Evolutionary conservation across 2,888 invertebrate genomes (phyloP), one percentile per base, ranked within the genome.

Genomic region (Cacoxenus indagator): DNA sequence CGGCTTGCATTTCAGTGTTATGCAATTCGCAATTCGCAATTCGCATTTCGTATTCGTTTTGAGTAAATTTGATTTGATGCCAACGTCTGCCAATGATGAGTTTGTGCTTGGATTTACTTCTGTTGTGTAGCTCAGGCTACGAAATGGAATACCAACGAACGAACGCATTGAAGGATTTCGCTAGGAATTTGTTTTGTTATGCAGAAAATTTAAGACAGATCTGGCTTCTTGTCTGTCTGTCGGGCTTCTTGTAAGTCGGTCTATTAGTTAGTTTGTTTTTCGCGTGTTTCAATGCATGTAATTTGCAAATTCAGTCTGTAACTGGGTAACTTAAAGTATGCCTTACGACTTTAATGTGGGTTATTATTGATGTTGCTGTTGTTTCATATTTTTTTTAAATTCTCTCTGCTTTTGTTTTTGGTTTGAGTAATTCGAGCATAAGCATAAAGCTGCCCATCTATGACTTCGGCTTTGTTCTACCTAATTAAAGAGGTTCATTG

Each of bases 1-100:
- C 26, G 9, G 46, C 46, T 46, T 46, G 46, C 46, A 9, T 26
- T 22, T 3, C 55, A 19, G 26, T 55, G 26, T 14, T 27, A 55
- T 55, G 55, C 27, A 27, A 27, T 55, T 27, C 19, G 26, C 61
- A 62, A 43, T 62, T 62, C 61, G 61, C 24, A 62, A n/a, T n/a
- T 27, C 19, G 26, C 61, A 62, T 62, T 62, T 62, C 61, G 61
- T 45, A 62, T 62, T 62, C 61, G 61, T 62, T 62, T 62, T 62
- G 61, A 22, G 61, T 62, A 62, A 62, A 45, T 62, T 62, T 62
- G 61, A 62, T 62, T 62, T 62, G 61, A 62, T 45, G 45, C 61
- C 43, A 29, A 1, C 61, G 57, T 48, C 48, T 48, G 4, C 19
- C 19, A 48, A 51, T 51, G 51, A 22, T 51, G 51, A 51, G n/a